Percentiles rank a stretch among this genome's conserved stretches.
These are phyloP conservation scores for Lissonota sp. DNA, from an alignment of 2,888 invertebrate species.

Conservation along the genomic window DNA sequence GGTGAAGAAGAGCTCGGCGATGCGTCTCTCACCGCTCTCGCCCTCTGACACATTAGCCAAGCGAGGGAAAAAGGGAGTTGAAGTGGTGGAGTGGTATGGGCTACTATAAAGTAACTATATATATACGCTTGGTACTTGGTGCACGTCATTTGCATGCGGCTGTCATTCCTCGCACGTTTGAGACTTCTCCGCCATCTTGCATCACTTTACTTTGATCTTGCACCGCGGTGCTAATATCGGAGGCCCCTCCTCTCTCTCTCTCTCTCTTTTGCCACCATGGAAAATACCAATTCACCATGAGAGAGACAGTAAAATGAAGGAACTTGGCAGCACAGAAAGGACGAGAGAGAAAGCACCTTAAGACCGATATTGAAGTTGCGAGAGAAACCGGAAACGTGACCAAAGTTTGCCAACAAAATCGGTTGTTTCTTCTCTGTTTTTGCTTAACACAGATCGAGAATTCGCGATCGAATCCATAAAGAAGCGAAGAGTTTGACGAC, in stretches of 20 bases:
- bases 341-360: constrained; percentile 3
- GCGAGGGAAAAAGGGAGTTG: constrained; percentile 15
- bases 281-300: constrained; percentile 58
- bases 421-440: background rate
- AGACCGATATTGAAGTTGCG: background rate
- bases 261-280: constrained; percentile 38
- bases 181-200: constrained; percentile 71
- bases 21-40: constrained; percentile 30
- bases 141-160: constrained; percentile 70
- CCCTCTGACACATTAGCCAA: constrained; percentile 66
- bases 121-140: constrained; percentile 46
- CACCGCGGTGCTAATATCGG: constrained; percentile 68
- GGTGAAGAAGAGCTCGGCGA: constrained; percentile 21
- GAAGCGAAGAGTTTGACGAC: too few relatives aligned
- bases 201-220: constrained; percentile 74
- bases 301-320: constrained; percentile 23
- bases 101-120: background rate
- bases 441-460: background rate
- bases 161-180: constrained; percentile 71
- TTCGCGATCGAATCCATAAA: too few relatives aligned
- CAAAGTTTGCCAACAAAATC: constrained; percentile 28
- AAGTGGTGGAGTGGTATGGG: too few relatives aligned
- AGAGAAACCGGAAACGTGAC: constrained; percentile 34
- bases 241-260: constrained; percentile 34
- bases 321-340: background rate